Conservation (phyloP, 2,888 invertebrate species). For the Limnephilus marmoratus region DNA sequence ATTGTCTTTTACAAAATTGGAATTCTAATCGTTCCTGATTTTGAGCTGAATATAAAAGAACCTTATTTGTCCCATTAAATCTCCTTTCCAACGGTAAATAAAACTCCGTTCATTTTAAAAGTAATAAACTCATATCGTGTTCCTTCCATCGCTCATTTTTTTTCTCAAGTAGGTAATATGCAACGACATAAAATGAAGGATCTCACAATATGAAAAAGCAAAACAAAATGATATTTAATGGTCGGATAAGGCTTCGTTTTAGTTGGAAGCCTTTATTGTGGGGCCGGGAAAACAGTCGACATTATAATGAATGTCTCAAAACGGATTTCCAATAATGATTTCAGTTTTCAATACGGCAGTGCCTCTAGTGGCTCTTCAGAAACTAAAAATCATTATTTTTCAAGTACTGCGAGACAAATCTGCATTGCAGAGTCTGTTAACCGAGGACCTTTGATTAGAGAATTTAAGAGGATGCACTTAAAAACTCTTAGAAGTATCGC, state of each 20-base stretch:
- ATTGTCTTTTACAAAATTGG: too few relatives aligned
- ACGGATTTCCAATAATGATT: slow-evolving; percentile 45
- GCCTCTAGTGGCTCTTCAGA: slow-evolving; percentile 45
- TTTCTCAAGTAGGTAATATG: background rate
- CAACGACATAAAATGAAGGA: background rate
- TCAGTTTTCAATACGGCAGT: slow-evolving; percentile 51
- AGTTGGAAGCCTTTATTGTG: background rate
- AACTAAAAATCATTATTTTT: slow-evolving; percentile 62
- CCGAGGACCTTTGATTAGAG: background rate
- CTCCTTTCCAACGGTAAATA: background rate
- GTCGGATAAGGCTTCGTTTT: background rate
- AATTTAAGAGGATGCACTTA: background rate
- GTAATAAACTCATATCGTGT: background rate
- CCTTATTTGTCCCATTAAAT: background rate
- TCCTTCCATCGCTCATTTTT: background rate
- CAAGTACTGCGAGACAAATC: slow-evolving; percentile 48
- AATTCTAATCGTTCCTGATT: too few relatives aligned
- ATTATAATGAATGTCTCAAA: slow-evolving; percentile 27
- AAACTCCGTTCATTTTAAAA: background rate
- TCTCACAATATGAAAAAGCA: background rate
- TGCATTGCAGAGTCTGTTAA: slow-evolving; percentile 55
- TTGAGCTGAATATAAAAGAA: too few relatives aligned
- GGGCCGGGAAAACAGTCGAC: slow-evolving; percentile 2
- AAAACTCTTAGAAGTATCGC: background rate
- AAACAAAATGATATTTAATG: background rate